Conservation (phyloP, 2,113 vertebrate species). For the Amphiprion percula region DNA sequence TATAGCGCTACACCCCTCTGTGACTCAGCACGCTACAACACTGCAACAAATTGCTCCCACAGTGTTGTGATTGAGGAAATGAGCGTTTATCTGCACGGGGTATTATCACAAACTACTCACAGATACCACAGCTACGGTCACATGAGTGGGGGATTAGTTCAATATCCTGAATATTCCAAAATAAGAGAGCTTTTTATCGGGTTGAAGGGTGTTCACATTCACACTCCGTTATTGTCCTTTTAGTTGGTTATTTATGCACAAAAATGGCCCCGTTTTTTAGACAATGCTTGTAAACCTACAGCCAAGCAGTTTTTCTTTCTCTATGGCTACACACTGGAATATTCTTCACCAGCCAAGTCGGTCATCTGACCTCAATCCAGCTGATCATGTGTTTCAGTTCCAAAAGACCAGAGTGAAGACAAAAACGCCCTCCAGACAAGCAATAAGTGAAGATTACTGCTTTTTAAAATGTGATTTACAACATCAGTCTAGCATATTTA, state of each 20-base stretch:
- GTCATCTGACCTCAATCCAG: slow-evolving; percentile 33
- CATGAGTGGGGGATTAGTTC: neutral
- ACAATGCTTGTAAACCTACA: neutral
- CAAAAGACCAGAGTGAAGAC: slow-evolving; percentile 4
- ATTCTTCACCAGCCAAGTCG: slow-evolving; percentile 5
- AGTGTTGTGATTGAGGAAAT: slow-evolving; percentile 23
- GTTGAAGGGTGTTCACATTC: neutral
- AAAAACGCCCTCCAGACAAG: neutral
- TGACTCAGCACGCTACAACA: slow-evolving; percentile 58
- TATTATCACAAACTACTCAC: neutral
- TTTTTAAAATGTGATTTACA: slow-evolving; percentile 3
- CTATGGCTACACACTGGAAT: neutral
- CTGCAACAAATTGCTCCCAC: slow-evolving; percentile 1
- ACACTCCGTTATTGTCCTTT: too few species aligned
- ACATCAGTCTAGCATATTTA: neutral
- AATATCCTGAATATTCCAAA: neutral
- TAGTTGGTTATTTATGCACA: too few species aligned
- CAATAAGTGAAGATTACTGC: neutral
- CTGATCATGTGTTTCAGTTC: slow-evolving; percentile 27
- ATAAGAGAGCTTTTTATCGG: too few species aligned
- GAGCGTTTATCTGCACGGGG: slow-evolving; percentile 22
- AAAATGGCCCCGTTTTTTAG: neutral
- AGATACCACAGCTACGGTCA: neutral
- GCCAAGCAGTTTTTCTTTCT: neutral
- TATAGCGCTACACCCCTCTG: slow-evolving; percentile 46